phyloP scores from a whole-genome alignment of 2,113 vertebrate genomes.

The Microtus richardsoni region DNA sequence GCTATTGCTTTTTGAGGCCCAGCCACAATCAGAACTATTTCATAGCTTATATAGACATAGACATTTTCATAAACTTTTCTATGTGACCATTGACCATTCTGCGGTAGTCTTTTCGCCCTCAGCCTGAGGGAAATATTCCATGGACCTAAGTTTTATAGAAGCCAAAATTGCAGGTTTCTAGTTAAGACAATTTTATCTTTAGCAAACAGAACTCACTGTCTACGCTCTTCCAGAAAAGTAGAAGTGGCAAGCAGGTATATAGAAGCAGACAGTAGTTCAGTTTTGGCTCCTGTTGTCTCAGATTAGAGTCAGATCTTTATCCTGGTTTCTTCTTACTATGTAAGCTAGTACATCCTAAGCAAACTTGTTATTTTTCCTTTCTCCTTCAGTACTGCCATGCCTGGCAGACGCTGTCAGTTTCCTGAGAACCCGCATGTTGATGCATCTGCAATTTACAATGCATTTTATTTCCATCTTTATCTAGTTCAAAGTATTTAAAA shows the following conservation, averaged over 20 bases:
- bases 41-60: not conserved
- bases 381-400: not conserved
- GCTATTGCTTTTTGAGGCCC: not conserved
- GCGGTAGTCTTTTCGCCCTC: not conserved
- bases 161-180: not conserved
- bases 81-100: not conserved
- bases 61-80: not conserved
- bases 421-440: not conserved
- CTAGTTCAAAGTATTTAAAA: conserved; percentile 20
- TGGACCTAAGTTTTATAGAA: not conserved
- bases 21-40: not conserved
- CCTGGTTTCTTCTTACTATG: not conserved
- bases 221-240: not conserved
- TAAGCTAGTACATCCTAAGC: not conserved
- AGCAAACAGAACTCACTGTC: not conserved
- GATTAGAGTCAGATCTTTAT: not conserved
- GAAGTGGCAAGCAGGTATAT: not conserved
- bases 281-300: not conserved
- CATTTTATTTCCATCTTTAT: conserved; percentile 9
- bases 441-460: not conserved
- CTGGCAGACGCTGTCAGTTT: not conserved
- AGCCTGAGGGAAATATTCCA: not conserved
- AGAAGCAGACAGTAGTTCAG: not conserved
- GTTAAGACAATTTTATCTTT: not conserved
- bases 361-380: not conserved